These are phyloP conservation scores for Leucopsar rothschildi DNA, from an alignment of 2,113 vertebrate genomes.

Conservation along the genomic window DNA sequence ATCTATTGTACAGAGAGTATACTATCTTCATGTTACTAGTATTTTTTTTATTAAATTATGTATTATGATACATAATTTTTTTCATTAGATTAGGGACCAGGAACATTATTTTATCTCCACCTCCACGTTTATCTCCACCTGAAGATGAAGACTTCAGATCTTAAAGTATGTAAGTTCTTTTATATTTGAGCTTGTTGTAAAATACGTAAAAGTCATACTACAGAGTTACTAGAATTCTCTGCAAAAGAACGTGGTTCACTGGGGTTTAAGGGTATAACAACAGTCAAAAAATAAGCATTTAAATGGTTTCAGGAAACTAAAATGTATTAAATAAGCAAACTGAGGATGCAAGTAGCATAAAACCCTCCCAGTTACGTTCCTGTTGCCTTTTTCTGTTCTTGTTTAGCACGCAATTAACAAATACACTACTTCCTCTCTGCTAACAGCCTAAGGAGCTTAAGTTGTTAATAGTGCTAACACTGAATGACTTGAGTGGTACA, in stretches of 20 bases:
- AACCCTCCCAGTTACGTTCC: constrained; percentile 22
- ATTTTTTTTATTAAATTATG: background rate
- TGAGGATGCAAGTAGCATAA: constrained; percentile 38
- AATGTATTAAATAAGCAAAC: constrained; percentile 3
- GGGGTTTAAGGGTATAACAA: background rate
- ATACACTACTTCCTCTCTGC: constrained; percentile 67
- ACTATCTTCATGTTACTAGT: background rate
- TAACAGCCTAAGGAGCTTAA: constrained; percentile 47
- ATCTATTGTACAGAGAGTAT: background rate
- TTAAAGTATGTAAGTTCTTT: background rate
- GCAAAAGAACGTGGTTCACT: background rate
- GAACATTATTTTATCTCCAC: background rate
- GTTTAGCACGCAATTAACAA: constrained; percentile 72
- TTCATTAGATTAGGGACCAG: background rate
- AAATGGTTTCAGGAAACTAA: constrained; percentile 58
- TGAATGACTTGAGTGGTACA: constrained; percentile 54
- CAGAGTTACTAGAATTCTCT: background rate
- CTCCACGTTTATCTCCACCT: background rate
- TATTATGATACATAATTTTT: background rate
- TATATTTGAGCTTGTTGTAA: background rate
- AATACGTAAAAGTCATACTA: background rate
- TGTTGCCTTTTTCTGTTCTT: constrained; percentile 40
- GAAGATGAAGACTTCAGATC: background rate
- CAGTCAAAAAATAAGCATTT: constrained; percentile 2
- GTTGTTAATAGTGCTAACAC: constrained; percentile 19